phyloP scores from a whole-genome alignment of 2,888 invertebrate species.

The Drosophila birchii region DNA sequence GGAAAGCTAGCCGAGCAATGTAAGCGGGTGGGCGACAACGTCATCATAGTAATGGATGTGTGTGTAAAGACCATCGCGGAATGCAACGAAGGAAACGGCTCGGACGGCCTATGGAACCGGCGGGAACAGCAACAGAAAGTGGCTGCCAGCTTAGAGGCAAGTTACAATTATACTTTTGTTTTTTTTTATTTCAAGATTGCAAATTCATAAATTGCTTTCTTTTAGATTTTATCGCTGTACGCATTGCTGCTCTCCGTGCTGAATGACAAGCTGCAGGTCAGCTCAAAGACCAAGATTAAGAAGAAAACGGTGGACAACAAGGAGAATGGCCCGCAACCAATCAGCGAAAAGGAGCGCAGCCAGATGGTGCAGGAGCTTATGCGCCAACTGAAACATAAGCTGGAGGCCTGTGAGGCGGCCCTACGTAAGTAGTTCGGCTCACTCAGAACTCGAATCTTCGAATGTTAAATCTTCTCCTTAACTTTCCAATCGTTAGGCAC shows the following conservation, averaged over 20 bases:
- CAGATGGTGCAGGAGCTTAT: slow-evolving; percentile 82
- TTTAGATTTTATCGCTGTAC: slow-evolving; percentile 83
- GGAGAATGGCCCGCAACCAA: slow-evolving; percentile 56
- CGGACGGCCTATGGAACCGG: slow-evolving; percentile 85
- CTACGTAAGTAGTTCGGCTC: slow-evolving; percentile 74
- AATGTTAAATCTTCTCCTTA: not conserved
- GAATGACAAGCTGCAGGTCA: slow-evolving; percentile 82
- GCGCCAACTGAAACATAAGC: slow-evolving; percentile 82
- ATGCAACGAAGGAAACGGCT: slow-evolving; percentile 83
- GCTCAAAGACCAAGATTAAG: slow-evolving; percentile 76
- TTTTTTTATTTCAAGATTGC: too few species aligned
- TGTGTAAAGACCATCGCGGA: slow-evolving; percentile 82
- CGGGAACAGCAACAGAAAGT: slow-evolving; percentile 86
- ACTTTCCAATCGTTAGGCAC: not conserved
- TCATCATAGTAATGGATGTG: slow-evolving; percentile 72
- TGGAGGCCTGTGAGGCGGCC: slow-evolving; percentile 82
- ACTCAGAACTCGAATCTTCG: too few species aligned
- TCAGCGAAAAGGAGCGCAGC: slow-evolving; percentile 83
- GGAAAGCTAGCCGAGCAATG: slow-evolving; percentile 76
- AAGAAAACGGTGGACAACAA: slow-evolving; percentile 66
- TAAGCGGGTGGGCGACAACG: slow-evolving; percentile 80
- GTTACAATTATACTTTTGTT: slow-evolving; percentile 18
- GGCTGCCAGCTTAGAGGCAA: slow-evolving; percentile 88
- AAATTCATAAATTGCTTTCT: not conserved
- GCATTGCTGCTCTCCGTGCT: slow-evolving; percentile 83